These are phyloP conservation scores for Bombylius major DNA, from an alignment of 2,888 invertebrate genomes.

Conservation along the genomic window DNA sequence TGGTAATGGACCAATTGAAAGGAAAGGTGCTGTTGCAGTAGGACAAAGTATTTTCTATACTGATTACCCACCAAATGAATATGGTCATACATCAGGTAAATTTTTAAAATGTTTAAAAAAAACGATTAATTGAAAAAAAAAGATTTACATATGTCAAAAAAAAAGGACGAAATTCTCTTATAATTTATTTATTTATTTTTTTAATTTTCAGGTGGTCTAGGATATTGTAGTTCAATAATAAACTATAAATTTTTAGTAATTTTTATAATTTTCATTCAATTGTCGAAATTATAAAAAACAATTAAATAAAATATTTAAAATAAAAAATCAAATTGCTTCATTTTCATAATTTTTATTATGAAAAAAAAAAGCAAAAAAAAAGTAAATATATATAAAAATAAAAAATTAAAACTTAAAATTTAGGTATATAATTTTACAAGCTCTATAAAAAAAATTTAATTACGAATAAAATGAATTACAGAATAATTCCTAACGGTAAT, in stretches of 20 bases:
- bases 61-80: conserved; percentile 36
- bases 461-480: too few relatives aligned
- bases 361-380: too few relatives aligned
- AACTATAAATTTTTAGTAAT: conserved; percentile 6
- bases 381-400: too few relatives aligned
- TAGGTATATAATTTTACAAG: too few relatives aligned
- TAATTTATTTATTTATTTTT: neutral
- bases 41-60: conserved; percentile 37
- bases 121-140: neutral
- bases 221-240: conserved; percentile 5
- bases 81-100: conserved; percentile 21
- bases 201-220: conserved; percentile 8
- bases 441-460: too few relatives aligned
- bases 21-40: conserved; percentile 33
- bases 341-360: too few relatives aligned
- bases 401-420: too few relatives aligned
- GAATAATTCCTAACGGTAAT: too few relatives aligned
- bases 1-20: conserved; percentile 21
- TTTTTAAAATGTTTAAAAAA: neutral
- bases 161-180: neutral
- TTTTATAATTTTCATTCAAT: conserved; percentile 5
- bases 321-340: too few relatives aligned
- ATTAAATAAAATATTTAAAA: neutral
- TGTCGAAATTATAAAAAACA: conserved; percentile 10
- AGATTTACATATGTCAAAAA: neutral